Conservation (phyloP, 2,113 vertebrate genomes). For the Fulmarus glacialis region DNA sequence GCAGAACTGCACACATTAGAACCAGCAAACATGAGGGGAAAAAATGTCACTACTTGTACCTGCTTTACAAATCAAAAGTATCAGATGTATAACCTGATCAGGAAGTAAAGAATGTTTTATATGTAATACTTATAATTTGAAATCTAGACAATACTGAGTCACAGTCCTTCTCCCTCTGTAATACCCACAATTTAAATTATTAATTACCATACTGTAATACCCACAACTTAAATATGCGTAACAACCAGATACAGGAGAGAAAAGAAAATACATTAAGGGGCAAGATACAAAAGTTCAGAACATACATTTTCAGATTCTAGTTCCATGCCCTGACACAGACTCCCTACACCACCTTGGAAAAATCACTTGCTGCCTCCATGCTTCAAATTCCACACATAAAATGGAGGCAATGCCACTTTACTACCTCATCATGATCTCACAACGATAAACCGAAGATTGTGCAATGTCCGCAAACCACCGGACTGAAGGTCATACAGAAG, state of each 20-base stretch:
- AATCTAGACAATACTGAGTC: not conserved
- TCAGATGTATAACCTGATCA: not conserved
- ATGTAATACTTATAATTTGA: not conserved
- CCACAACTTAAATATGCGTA: not conserved
- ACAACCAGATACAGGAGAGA: not conserved
- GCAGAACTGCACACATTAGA: not conserved
- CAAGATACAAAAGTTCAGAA: not conserved
- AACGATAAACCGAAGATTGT: not conserved
- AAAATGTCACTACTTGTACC: not conserved
- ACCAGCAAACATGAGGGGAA: not conserved
- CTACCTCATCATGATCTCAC: not conserved
- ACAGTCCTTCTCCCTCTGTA: not conserved
- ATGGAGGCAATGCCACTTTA: not conserved
- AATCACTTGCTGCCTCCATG: not conserved
- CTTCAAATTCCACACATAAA: not conserved
- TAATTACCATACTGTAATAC: not conserved
- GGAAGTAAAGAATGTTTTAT: not conserved
- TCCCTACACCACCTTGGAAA: not conserved
- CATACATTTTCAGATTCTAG: not conserved
- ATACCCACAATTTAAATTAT: not conserved
- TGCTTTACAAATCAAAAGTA: not conserved
- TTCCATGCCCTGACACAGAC: not conserved
- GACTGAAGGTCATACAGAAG: not conserved
- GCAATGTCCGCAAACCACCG: not conserved
- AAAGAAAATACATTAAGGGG: not conserved